Percentiles rank a stretch among this genome's conserved stretches.
These are phyloP conservation scores for Exaiptasia diaphana DNA, from an alignment of 64 coral and sea anemone species.

Conservation along the genomic window DNA sequence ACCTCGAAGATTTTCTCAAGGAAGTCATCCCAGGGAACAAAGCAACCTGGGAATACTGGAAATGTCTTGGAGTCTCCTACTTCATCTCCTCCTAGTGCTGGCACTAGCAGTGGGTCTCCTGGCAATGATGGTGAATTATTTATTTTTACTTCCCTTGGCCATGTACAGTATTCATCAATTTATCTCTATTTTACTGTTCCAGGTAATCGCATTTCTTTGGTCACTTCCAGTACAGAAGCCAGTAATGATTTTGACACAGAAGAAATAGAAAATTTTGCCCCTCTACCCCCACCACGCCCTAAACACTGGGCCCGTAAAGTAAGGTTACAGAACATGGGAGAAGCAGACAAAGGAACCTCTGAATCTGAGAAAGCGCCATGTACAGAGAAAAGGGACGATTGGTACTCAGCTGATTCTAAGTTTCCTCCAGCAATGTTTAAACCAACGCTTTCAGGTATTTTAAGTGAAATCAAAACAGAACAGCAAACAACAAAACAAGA, in stretches of 20 bases:
- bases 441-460: constrained; percentile 39
- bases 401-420: constrained; percentile 51
- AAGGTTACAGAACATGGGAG: constrained; percentile 52
- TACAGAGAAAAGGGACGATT: constrained; percentile 27
- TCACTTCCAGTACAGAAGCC: constrained; percentile 63
- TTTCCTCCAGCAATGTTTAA: constrained; percentile 63
- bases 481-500: too few species aligned
- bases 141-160: background rate
- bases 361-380: background rate
- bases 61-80: constrained; percentile 23
- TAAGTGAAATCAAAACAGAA: background rate
- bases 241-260: constrained; percentile 65
- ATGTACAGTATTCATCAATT: background rate
- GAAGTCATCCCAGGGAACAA: constrained; percentile 54
- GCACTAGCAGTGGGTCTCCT: constrained; percentile 58
- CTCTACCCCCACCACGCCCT: constrained; percentile 94
- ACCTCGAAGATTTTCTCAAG: constrained; percentile 93
- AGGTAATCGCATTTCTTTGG: constrained; percentile 67
- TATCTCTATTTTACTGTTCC: background rate
- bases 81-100: constrained; percentile 46
- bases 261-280: constrained; percentile 69
- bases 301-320: constrained; percentile 80
- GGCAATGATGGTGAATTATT: constrained; percentile 46
- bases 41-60: constrained; percentile 7
- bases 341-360: background rate